Base-by-base conservation (phyloP, 2,113 vertebrate species). In the Pterocles orientalis region DNA sequence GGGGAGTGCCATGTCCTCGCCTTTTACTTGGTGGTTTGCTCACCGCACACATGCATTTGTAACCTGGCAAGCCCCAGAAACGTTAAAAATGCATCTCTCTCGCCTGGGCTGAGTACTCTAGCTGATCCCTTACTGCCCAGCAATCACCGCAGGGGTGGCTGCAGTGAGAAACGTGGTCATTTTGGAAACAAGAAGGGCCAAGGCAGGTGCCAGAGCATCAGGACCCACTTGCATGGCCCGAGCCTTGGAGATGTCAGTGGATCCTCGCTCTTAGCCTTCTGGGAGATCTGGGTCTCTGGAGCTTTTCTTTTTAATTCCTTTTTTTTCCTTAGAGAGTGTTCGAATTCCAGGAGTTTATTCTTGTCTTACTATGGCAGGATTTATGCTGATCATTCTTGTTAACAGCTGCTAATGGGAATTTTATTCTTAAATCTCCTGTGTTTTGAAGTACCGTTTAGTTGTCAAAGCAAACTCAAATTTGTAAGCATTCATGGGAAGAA, bases 1-100 rank as follows among this genome's bases (percentile, higher is more conserved):
- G 12, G 23, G 31, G n/a, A n/a, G 31, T 47, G 43, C 70, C 39
- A 7, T 1, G 0, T 53, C 47, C 43, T 73, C 0, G 0, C 16
- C 51, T 78, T 64, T 73, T 36, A 13, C 26, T 56, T 0, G 0
- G 47, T 15, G 20, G 6, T 43, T 82, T 0, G 1, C 57, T 64
- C 51, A 10, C 15, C n/a, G 25, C 47, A 56, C 51, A 20, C 4
- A 2, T 8, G 18, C 23, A 18, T 54, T 70, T 82, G 47, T 33
- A 90, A 79, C 23, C 4, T 1, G 2, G 18, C n/a, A 75, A 82
- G 11, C 12, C 73, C 26, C 78, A 93, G 73, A 93, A 82, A 68
- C 10, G 0, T 12, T 36, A 75, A 79, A 60, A 89, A 82, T 29
- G 6, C 47, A 23, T 50, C 14, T 84, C 68, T 75, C 0, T 0